Conservation (phyloP, 2,113 vertebrate genomes). For the Chascanopsetta lugubris region DNA sequence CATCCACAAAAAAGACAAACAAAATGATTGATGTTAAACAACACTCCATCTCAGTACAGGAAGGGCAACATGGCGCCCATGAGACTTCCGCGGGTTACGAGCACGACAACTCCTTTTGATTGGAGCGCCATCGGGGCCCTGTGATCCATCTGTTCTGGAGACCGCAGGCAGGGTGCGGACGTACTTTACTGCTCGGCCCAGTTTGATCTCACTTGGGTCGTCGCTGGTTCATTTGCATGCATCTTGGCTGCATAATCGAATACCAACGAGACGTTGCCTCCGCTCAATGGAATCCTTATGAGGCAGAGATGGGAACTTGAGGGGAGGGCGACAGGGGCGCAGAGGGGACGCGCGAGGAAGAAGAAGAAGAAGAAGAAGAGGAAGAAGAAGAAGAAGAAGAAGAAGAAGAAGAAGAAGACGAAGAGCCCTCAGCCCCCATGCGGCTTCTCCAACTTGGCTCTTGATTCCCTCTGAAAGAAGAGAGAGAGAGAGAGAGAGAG, state of each 20-base stretch:
- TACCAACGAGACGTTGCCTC: slow-evolving; percentile 42
- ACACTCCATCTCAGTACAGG: too few species aligned
- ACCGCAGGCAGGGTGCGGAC: not conserved
- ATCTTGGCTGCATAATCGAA: slow-evolving; percentile 39
- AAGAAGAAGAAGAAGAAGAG: slow-evolving; percentile 48
- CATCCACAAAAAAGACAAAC: too few species aligned
- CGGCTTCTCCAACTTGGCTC: slow-evolving; percentile 68
- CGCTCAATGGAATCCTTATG: slow-evolving; percentile 61
- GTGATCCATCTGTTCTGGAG: slow-evolving; percentile 22
- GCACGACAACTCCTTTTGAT: not conserved
- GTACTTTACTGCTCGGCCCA: slow-evolving; percentile 25
- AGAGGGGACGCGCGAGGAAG: not conserved
- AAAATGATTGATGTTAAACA: not conserved
- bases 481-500: slow-evolving; percentile 70
- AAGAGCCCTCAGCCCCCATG: slow-evolving; percentile 76
- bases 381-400: slow-evolving; percentile 46
- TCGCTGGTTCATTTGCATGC: slow-evolving; percentile 64
- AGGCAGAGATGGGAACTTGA: slow-evolving; percentile 26
- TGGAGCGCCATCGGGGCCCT: not conserved
- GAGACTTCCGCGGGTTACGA: too few species aligned
- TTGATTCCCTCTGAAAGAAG: slow-evolving; percentile 66
- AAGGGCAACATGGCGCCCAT: too few species aligned
- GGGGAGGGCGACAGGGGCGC: not conserved
- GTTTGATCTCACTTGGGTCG: slow-evolving; percentile 42
- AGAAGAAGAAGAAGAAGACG: slow-evolving; percentile 50